Conservation (phyloP, 2,888 invertebrate species). For the Cyclophora albipunctata region DNA sequence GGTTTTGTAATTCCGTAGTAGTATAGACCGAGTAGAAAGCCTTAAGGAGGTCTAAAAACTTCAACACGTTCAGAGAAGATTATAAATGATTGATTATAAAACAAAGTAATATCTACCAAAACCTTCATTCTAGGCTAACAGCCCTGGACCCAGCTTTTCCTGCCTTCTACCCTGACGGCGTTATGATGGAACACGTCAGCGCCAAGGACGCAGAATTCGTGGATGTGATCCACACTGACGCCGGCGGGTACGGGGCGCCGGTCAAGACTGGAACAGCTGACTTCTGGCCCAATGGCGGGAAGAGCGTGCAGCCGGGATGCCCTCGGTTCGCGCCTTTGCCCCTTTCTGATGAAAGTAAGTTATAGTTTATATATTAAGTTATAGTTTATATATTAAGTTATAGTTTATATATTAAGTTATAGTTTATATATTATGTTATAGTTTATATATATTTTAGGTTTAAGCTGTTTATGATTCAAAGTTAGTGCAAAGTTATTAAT, state of each 20-base stretch:
- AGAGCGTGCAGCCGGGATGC: slow-evolving; percentile 76
- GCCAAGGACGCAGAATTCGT: slow-evolving; percentile 76
- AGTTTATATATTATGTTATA: too few species aligned
- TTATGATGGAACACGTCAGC: slow-evolving; percentile 65
- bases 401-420: too few species aligned
- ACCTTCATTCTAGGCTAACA: slow-evolving; percentile 59
- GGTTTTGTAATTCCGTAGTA: too few species aligned
- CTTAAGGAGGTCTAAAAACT: too few species aligned
- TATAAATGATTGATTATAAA: too few species aligned
- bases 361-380: too few species aligned
- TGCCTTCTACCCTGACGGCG: slow-evolving; percentile 70
- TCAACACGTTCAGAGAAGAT: too few species aligned
- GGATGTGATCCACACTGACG: slow-evolving; percentile 82
- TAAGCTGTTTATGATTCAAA: neutral
- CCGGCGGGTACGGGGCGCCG: slow-evolving; percentile 76
- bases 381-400: too few species aligned
- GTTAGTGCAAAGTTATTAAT: neutral
- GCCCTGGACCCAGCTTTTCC: slow-evolving; percentile 78
- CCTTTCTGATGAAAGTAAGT: slow-evolving; percentile 68
- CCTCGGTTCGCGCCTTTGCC: slow-evolving; percentile 68
- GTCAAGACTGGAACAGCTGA: slow-evolving; percentile 75
- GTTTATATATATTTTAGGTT: too few species aligned
- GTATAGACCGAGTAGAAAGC: too few species aligned
- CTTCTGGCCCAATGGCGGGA: slow-evolving; percentile 79
- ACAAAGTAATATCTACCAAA: neutral